Conservation (phyloP, 2,113 vertebrate species). For the Campylomormyrus numenius region DNA sequence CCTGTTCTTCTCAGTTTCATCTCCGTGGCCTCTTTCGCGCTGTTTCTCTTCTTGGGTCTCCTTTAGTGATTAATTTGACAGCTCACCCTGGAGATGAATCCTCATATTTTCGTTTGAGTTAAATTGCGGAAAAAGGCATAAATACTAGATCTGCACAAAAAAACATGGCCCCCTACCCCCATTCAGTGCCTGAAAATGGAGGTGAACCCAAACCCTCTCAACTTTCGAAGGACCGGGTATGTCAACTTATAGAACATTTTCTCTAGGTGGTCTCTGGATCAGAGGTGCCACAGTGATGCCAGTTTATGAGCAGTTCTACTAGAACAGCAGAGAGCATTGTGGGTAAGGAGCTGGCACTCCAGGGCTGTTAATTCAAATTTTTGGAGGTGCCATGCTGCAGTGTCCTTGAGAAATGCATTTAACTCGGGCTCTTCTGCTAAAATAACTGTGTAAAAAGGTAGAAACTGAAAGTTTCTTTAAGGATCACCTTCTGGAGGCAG, state of each 20-base stretch:
- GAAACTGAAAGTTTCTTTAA: neutral
- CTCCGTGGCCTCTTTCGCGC: slow-evolving; percentile 23
- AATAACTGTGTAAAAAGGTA: neutral
- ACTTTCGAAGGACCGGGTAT: neutral
- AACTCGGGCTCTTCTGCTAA: neutral
- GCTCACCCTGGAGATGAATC: slow-evolving; percentile 34
- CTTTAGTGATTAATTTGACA: slow-evolving; percentile 29
- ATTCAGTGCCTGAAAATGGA: neutral
- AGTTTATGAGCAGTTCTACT: neutral
- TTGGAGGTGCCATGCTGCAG: neutral
- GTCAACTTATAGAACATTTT: neutral
- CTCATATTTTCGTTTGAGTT: slow-evolving; percentile 6
- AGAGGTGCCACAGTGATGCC: neutral
- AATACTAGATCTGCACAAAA: neutral
- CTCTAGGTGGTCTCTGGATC: neutral
- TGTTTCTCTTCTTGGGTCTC: slow-evolving; percentile 22
- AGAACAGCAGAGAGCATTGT: neutral
- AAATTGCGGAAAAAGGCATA: neutral
- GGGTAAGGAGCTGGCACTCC: neutral
- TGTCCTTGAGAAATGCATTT: slow-evolving; percentile 2
- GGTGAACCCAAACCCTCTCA: neutral
- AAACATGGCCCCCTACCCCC: neutral
- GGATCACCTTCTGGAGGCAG: neutral
- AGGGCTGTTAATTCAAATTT: neutral
- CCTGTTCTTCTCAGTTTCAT: slow-evolving; percentile 23